Evolutionary conservation across 2,113 vertebrate genomes (phyloP), one percentile per base, ranked within the genome.

Genomic region (Passerina amoena): DNA sequence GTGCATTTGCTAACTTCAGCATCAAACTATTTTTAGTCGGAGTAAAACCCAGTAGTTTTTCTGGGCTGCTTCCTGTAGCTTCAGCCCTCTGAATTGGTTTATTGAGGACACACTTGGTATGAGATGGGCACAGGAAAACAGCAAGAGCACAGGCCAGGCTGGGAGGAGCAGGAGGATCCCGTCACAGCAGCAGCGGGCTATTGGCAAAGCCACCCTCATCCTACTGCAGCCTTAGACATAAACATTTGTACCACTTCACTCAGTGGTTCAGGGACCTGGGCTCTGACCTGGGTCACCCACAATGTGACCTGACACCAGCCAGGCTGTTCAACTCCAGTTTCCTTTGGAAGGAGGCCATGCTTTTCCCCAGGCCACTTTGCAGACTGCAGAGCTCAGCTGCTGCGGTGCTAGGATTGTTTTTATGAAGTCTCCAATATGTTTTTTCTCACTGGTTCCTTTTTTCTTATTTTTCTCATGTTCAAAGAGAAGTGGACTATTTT

Each of bases 301-400:
- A 64, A 3, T 14, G 18, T 71, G 61, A 86, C 65, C 73, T 69
- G 59, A 38, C 6, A 79, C 44, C 44, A 47, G 38, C 24, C 12
- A 2, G 65, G 11, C 31, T 47, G 25, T 51, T 40, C 44, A 60
- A 9, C 16, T 38, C n/a, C 54, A 30, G 51, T 90, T 93, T 77
- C 88, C 68, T 70, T 92, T 96, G 96, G 94, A 95, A 86, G 33
- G 38, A 81, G 35, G 64, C 91, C 92, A 95, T 93, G 40, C 5
- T 47, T 53, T 86, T 73, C 47, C 76, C 35, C 47, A 59, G 47
- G 64, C 64, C 69, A 59, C 86, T 72, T 95, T 5, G 0, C 76
- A 93, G 83, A 88, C 86, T 97, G 95, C 96, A 83, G 35, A 97
- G 82, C 80, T 97, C 95, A 97, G 96, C 96, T 93, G 42, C 64